Base-by-base conservation (phyloP, 2,888 invertebrate species). In the Dolichomitus sp. region DNA sequence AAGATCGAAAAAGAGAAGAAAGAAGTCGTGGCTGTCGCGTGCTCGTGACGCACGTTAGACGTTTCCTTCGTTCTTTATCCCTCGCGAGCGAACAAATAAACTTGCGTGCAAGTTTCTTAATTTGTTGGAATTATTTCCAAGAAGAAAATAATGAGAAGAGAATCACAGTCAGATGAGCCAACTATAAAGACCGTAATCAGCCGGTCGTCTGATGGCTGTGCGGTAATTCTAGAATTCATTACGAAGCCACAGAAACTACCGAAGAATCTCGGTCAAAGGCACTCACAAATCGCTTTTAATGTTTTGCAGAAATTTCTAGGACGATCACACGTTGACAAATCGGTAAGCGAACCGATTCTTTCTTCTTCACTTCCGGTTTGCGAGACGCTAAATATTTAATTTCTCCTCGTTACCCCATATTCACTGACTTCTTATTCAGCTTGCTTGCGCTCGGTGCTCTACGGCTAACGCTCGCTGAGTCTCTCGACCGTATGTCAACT, bases 401-500 rank as follows among this genome's bases (percentile, higher is more conserved):
- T 85, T 85, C 85, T 85, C 81, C 83, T 83, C 85, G 78, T 83
- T 83, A 83, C 77, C 80, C 83, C 83, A 83, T 83, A 83, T 83
- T 74, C 80, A 80, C 73, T 45, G 73, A 54, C 54, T 52, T 83
- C 69, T 77, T 63, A 80, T 77, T 80, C 77, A 74, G 80, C 75
- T 75, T 40, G 45, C 57, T 72, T 33, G 72, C 72, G 72, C 73
- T 17, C 17, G 5, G 17, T 33, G 14, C 33, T 19, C 11, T 37
- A 61, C 6, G 33, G 80, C 80, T 72, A 80, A 69, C 77, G 83
- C 79, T 69, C 63, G 50, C 42, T 80, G 81, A 81, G 81, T 84
- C 84, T 85, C 81, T 78, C 83, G 73, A 83, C 76, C 83, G 83
- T 83, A 80, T 83, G 84, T 85, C 85, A 84, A 85, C 85, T 85